Evolutionary conservation across 2,888 invertebrate genomes (phyloP), one percentile per base, ranked within the genome.

Genomic region (Corythucha ciliata): DNA sequence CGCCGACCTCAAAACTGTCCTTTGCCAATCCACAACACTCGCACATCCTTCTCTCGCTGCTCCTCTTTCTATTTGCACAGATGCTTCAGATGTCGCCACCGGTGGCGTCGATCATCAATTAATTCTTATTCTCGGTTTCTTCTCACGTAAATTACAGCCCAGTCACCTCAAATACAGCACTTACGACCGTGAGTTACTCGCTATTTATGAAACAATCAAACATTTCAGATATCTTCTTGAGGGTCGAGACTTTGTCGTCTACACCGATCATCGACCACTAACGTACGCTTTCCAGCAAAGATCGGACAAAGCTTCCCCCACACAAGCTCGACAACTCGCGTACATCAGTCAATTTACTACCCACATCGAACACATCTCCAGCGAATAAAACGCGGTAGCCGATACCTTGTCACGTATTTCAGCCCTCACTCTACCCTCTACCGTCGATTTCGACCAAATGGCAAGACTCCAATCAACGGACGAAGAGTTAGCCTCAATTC

Each of bases 271-370:
- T n/a, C n/a, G n/a, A n/a, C n/a, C 21, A 5, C 39, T 33, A 20
- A 50, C 33, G 12, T 50, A 32, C 25, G 51, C 51, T 18, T 44
- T 51, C 39, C 22, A n/a, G 24, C 52, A 53, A 50, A 48, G 61
- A 12, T 26, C 58, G 3, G 63, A 63, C 3, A 63, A 64, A 4
- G 61, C 62, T 7, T 61, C 66, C 1, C 68, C 67, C 0, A 47
- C 67, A 2, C 67, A 69, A 52, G 56, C 60, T 12, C 52, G 66
- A 2, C 62, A 69, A 8, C 54, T 69, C 0, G 44, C 53, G 3
- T 53, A 50, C 24, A 58, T 68, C 20, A 42, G 61, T 0, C 65
- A 68, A 51, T 69, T 68, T 54, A 62, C 65, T 0, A 67, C 64
- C 0, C 63, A 66, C 44, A 64, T 68, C 3, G 49, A 57, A 3